phyloP scores from a whole-genome alignment of 2,113 vertebrate species.

The Lethenteron camtschaticum region DNA sequence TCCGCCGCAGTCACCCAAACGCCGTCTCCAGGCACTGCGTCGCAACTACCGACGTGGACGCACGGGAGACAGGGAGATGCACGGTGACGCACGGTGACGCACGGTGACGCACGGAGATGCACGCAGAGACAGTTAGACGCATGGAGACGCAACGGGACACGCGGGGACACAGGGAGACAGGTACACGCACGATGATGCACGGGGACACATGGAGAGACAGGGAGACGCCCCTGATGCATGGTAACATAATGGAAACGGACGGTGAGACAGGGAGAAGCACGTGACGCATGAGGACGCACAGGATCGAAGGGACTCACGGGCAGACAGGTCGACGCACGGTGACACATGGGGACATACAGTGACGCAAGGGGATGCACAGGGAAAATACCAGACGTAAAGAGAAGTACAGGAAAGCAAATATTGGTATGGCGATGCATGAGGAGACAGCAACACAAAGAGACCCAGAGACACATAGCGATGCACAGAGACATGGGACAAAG shows the following conservation, averaged over 20 bases:
- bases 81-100: neutral
- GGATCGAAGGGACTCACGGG: no score
- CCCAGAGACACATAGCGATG: neutral
- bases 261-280: neutral
- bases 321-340: no score
- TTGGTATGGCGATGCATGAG: neutral
- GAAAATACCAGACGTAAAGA: no score
- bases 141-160: no score
- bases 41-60: constrained; percentile 33
- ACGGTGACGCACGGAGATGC: neutral
- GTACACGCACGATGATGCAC: neutral
- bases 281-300: no score
- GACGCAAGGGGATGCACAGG: no score
- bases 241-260: neutral
- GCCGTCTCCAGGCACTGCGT: constrained; percentile 91
- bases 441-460: neutral
- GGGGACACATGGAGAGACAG: neutral
- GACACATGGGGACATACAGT: no score
- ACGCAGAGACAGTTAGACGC: no score
- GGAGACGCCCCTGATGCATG: neutral
- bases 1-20: constrained; percentile 61
- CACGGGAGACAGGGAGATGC: neutral
- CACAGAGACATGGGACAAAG: neutral
- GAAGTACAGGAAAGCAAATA: no score
- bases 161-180: neutral